Percentiles rank a stretch among this genome's conserved stretches.
Evolutionary conservation across 2,888 invertebrate species (phyloP).

Genomic region (Amphipoea lucens): DNA sequence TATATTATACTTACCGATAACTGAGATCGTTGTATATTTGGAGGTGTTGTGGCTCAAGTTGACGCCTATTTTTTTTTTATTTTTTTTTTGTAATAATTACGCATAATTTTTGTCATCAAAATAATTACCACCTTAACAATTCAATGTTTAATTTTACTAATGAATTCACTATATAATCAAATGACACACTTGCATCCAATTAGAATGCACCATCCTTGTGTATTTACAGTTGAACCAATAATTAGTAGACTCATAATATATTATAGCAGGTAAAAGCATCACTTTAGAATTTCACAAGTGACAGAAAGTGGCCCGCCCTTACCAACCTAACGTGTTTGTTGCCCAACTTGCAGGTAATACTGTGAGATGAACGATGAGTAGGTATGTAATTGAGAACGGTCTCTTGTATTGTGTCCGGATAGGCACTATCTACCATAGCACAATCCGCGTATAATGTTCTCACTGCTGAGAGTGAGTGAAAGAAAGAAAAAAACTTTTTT

Average conservation of each 20-base stretch:
- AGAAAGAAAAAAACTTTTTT: too few species aligned
- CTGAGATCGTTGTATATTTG: neutral
- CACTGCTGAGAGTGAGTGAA: neutral
- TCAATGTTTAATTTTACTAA: neutral
- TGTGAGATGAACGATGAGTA: constrained; percentile 4
- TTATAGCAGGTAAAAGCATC: constrained; percentile 15
- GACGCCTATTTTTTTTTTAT: too few species aligned
- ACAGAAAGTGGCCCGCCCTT: constrained; percentile 42
- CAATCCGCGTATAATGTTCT: neutral
- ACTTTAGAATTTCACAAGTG: constrained; percentile 46
- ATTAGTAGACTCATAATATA: neutral
- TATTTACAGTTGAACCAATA: neutral
- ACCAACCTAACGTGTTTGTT: constrained; percentile 44
- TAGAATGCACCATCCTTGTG: constrained; percentile 11
- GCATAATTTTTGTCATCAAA: neutral
- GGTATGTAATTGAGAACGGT: neutral
- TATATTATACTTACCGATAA: neutral
- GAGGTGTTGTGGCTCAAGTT: too few species aligned
- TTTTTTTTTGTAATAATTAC: neutral
- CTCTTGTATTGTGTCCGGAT: neutral
- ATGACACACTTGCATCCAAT: constrained; percentile 4
- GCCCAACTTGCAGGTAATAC: constrained; percentile 29
- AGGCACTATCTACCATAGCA: neutral
- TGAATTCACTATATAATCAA: neutral
- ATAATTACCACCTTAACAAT: neutral